Percentiles rank a stretch among this genome's conserved stretches.
These are phyloP conservation scores for Ctenicera cuprea DNA, from an alignment of 2,888 invertebrate genomes.

Conservation along the genomic window DNA sequence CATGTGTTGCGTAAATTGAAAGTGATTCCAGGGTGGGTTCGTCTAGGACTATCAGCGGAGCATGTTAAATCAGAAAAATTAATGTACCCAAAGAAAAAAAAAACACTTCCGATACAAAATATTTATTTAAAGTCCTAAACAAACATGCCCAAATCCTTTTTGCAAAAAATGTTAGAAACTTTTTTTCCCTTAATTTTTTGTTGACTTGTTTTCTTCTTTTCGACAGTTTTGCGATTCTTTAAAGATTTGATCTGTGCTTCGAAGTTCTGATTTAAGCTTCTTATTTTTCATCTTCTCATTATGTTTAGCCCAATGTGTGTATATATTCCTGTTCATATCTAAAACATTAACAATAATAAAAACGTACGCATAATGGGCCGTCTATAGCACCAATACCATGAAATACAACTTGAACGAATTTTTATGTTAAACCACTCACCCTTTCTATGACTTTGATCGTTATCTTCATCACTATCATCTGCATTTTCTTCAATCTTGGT, in stretches of 20 bases:
- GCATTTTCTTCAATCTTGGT: slow-evolving; percentile 75
- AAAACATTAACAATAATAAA: neutral
- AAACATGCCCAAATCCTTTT: no score
- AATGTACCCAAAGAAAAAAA: no score
- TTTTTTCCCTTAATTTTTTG: slow-evolving; percentile 73
- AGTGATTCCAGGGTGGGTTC: no score
- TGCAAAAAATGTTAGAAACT: no score
- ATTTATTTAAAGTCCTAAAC: no score
- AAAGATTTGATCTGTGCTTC: slow-evolving; percentile 86
- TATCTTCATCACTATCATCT: slow-evolving; percentile 73
- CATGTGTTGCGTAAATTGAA: no score
- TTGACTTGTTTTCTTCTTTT: slow-evolving; percentile 77
- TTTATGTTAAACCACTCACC: slow-evolving; percentile 55
- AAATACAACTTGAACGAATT: no score
- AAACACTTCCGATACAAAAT: no score
- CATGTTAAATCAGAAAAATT: no score
- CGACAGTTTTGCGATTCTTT: slow-evolving; percentile 81
- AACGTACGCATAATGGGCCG: neutral
- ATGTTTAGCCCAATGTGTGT: slow-evolving; percentile 87
- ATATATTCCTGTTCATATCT: slow-evolving; percentile 70
- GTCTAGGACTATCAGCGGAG: no score
- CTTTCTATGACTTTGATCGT: slow-evolving; percentile 51
- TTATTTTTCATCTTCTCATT: slow-evolving; percentile 83
- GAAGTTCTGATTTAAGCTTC: slow-evolving; percentile 77
- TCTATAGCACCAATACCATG: neutral